Conservation (phyloP, 1,140 invertebrate species). For the Papilio glaucus region DNA sequence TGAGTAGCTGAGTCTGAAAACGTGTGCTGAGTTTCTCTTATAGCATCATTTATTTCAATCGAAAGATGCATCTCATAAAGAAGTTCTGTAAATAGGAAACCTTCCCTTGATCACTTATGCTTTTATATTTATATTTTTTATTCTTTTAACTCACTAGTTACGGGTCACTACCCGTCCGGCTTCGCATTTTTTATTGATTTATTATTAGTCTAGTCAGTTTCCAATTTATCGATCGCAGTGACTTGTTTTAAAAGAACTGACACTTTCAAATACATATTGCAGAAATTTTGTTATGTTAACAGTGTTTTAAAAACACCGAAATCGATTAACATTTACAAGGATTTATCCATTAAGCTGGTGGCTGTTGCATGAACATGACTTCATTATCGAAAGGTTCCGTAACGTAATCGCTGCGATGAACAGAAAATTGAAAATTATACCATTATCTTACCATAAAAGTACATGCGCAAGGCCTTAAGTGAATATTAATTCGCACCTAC, state of each 20-base stretch:
- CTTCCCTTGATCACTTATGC: too few species aligned
- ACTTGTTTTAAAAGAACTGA: not conserved
- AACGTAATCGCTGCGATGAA: conserved; percentile 48
- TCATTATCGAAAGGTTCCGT: conserved; percentile 56
- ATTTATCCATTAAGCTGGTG: conserved; percentile 64
- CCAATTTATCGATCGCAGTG: not conserved
- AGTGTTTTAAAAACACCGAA: conserved; percentile 54
- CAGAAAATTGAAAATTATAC: conserved; percentile 61
- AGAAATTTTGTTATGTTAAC: conserved; percentile 27
- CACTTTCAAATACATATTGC: not conserved
- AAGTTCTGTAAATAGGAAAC: too few species aligned
- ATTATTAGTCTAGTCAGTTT: too few species aligned
- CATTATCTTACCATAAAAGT: conserved; percentile 41
- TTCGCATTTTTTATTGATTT: too few species aligned
- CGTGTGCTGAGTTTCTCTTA: too few species aligned
- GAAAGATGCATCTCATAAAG: too few species aligned
- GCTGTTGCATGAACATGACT: conserved; percentile 53
- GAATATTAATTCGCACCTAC: conserved; percentile 33
- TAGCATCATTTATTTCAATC: too few species aligned
- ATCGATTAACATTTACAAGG: conserved; percentile 71
- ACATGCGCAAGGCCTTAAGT: not conserved
- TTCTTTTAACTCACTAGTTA: too few species aligned
- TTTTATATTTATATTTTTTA: too few species aligned
- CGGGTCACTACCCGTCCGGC: too few species aligned
- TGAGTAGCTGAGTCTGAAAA: too few species aligned